A percentile compares a stretch with the other conserved stretches of the same genome.
Conservation (phyloP, 2,113 vertebrate genomes). For the Marcusenius ussheri region DNA sequence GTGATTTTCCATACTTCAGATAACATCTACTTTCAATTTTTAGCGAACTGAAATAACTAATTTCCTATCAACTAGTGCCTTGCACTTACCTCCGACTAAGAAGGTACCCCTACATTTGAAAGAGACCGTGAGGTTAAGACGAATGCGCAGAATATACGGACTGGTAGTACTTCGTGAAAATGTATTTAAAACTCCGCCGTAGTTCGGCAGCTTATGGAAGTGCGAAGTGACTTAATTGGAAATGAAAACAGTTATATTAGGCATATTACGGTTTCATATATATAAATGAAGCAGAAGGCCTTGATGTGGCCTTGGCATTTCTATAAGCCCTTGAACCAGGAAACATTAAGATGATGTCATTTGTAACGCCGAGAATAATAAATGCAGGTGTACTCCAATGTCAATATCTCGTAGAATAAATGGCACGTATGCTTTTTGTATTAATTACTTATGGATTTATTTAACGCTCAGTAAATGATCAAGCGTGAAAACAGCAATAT, state of each 20-base stretch:
- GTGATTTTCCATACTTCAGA: no score
- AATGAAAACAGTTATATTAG: neutral
- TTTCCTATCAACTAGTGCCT: neutral
- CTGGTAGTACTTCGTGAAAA: neutral
- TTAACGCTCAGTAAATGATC: neutral
- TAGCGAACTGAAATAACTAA: neutral
- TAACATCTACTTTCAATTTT: neutral
- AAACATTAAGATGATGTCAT: slow-evolving; percentile 18
- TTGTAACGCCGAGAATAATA: neutral
- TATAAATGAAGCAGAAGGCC: neutral
- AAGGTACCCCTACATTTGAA: neutral
- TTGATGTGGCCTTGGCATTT: neutral
- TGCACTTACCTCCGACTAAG: neutral
- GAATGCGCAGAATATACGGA: neutral
- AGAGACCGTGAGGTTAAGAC: neutral
- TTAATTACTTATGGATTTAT: neutral
- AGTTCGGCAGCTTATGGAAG: neutral
- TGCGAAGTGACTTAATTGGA: neutral
- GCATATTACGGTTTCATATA: neutral
- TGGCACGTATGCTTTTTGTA: neutral
- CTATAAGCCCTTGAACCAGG: slow-evolving; percentile 4
- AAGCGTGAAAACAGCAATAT: neutral
- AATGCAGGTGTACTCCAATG: neutral
- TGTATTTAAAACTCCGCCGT: neutral
- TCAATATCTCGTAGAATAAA: neutral